phyloP scores from a whole-genome alignment of 2,888 invertebrate genomes.

The Trisateles emortualis region DNA sequence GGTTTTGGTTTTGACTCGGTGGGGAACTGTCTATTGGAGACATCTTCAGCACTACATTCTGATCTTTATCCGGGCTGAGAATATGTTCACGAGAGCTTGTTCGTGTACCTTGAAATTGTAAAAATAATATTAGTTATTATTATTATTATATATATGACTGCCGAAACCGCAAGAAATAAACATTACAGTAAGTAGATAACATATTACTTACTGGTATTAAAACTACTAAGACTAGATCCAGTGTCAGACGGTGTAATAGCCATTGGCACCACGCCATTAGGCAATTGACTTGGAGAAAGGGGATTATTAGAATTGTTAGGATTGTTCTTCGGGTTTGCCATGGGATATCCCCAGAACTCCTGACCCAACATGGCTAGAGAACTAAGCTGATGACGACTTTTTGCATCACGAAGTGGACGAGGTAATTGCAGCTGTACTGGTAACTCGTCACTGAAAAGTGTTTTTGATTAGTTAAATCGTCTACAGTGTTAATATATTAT shows the following conservation, averaged over 20 bases:
- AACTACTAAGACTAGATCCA: slow-evolving; percentile 92
- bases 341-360: slow-evolving; percentile 94
- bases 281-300: slow-evolving; percentile 72
- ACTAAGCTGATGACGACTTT: slow-evolving; percentile 95
- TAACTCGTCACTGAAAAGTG: slow-evolving; percentile 92
- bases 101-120: slow-evolving; percentile 67
- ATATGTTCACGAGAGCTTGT: slow-evolving; percentile 75
- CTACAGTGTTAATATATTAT: no score
- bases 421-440: slow-evolving; percentile 96
- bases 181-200: background rate
- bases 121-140: slow-evolving; percentile 73
- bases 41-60: slow-evolving; percentile 92
- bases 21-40: slow-evolving; percentile 89
- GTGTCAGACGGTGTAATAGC: slow-evolving; percentile 88
- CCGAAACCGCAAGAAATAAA: no score
- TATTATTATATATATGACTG: no score
- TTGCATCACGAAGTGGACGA: slow-evolving; percentile 94
- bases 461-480: background rate
- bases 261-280: slow-evolving; percentile 78
- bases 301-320: slow-evolving; percentile 58
- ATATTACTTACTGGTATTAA: slow-evolving; percentile 86
- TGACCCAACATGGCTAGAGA: slow-evolving; percentile 96
- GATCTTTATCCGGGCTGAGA: slow-evolving; percentile 80
- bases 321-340: slow-evolving; percentile 90
- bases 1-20: slow-evolving; percentile 79